Base-by-base conservation (phyloP, 2,888 invertebrate species). In the Dicyrtomina minuta region DNA sequence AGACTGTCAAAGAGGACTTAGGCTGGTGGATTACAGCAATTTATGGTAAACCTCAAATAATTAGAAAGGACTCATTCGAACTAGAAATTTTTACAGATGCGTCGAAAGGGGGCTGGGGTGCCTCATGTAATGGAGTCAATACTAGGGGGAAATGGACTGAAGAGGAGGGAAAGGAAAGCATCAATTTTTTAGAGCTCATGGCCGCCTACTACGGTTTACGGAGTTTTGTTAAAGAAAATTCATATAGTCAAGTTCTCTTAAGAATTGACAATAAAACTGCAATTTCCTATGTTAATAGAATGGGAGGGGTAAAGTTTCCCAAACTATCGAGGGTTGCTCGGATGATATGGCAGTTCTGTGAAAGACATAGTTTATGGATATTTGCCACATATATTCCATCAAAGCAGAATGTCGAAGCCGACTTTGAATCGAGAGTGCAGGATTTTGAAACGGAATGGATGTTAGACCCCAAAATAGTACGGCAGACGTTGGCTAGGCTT, bases 261-360 rank as follows among this genome's bases (percentile, higher is more conserved):
- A 15, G 70, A 27, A 33, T 53, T 22, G 72, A 72, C 33, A 72
- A 70, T 24, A 72, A 68, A n/a, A 72, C 72, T 10, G 61, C 68
- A 1, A 43, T 72, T 6, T 33, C 66, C 1, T 72, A 72, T n/a
- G n/a, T n/a, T n/a, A n/a, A n/a, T n/a, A n/a, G n/a, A n/a, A n/a
- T n/a, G n/a, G n/a, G n/a, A n/a, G 70, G 70, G 12, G 49, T 62
- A 53, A 13, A 46, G 26, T 43, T 22, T 10, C 20, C 56, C 10
- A 2, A 41, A 10, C 22, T 55, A 8, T 24, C 66, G 33, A 46
- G 55, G 60, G 26, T 70, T 1, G 46, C 70, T 0, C 56, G 43
- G 13, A 10, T 33, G 1, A 67, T 67, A n/a, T 72, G 70, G 72
- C 20, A 67, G 22, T 64, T 33, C 6, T 72, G 72, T 56, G 72